These are phyloP conservation scores for Streptopelia turtur DNA, from an alignment of 2,797 vertebrate species.

Conservation along the genomic window DNA sequence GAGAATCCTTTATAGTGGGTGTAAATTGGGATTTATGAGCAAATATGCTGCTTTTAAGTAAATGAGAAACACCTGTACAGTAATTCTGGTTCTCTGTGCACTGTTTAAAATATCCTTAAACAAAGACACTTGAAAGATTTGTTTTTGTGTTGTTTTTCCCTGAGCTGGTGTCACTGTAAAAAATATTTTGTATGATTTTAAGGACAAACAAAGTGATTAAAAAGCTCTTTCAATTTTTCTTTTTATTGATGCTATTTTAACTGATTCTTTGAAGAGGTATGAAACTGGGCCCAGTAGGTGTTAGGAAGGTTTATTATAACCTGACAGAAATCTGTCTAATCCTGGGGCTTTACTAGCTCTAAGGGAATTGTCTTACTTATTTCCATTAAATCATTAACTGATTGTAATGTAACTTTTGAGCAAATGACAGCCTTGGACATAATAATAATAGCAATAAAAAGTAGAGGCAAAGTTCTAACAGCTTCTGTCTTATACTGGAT, in stretches of 20 bases:
- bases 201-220: constrained; percentile 47
- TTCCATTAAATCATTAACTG: constrained; percentile 73
- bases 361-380: constrained; percentile 71
- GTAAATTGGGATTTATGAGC: constrained; percentile 17
- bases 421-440: constrained; percentile 39
- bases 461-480: background rate
- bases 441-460: constrained; percentile 45
- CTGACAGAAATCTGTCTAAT: constrained; percentile 74
- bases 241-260: constrained; percentile 41
- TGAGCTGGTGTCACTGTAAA: constrained; percentile 3
- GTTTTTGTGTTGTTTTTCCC: constrained; percentile 21
- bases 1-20: background rate
- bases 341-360: constrained; percentile 66
- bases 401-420: constrained; percentile 61
- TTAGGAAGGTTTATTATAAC: constrained; percentile 76
- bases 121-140: constrained; percentile 30
- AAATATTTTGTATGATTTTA: constrained; percentile 45
- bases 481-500: background rate
- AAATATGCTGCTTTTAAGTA: constrained; percentile 36
- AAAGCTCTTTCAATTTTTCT: constrained; percentile 38
- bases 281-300: constrained; percentile 77
- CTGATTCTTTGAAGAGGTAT: constrained; percentile 68
- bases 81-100: constrained; percentile 10
- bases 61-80: constrained; percentile 19
- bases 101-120: constrained; percentile 45